A percentile compares a stretch with the other conserved stretches of the same genome.
These are phyloP conservation scores for Drosophila albomicans DNA, from an alignment of 1,140 invertebrate species.

Conservation along the genomic window DNA sequence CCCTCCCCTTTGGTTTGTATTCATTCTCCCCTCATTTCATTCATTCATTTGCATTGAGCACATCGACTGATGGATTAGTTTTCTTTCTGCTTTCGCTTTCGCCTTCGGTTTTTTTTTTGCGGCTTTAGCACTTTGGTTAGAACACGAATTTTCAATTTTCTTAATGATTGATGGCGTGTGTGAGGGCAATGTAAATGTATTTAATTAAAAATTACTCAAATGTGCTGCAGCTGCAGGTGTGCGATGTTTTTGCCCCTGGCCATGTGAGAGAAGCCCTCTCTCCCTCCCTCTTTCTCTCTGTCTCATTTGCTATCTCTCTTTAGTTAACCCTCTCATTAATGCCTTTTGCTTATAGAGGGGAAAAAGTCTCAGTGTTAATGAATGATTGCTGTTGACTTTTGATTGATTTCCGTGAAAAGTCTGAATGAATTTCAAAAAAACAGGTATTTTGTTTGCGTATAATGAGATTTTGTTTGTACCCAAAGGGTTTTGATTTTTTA, in stretches of 20 bases:
- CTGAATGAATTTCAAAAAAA: conserved; percentile 19
- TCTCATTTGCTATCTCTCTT: background rate
- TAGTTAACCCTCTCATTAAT: background rate
- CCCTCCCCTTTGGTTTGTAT: background rate
- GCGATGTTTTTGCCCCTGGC: conserved; percentile 3
- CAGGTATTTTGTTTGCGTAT: conserved; percentile 21
- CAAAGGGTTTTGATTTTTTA: conserved; percentile 15
- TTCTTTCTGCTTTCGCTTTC: conserved; percentile 35
- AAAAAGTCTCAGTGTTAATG: conserved; percentile 30
- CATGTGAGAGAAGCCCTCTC: background rate
- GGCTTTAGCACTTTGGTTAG: conserved; percentile 51
- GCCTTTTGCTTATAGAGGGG: conserved; percentile 4
- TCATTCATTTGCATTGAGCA: conserved; percentile 55
- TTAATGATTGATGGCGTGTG: conserved; percentile 58
- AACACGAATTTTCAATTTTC: conserved; percentile 34
- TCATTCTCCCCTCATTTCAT: background rate
- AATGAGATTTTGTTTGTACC: conserved; percentile 10
- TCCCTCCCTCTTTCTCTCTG: background rate
- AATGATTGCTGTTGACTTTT: conserved; percentile 31
- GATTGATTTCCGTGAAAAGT: conserved; percentile 32
- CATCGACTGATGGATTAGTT: conserved; percentile 68
- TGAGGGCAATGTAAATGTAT: conserved; percentile 38
- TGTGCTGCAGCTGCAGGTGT: conserved; percentile 50
- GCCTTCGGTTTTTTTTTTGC: background rate
- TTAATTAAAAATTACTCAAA: conserved; percentile 47